Base-by-base conservation (phyloP, 2,888 invertebrate species). In the Eupithecia dodoneata region DNA sequence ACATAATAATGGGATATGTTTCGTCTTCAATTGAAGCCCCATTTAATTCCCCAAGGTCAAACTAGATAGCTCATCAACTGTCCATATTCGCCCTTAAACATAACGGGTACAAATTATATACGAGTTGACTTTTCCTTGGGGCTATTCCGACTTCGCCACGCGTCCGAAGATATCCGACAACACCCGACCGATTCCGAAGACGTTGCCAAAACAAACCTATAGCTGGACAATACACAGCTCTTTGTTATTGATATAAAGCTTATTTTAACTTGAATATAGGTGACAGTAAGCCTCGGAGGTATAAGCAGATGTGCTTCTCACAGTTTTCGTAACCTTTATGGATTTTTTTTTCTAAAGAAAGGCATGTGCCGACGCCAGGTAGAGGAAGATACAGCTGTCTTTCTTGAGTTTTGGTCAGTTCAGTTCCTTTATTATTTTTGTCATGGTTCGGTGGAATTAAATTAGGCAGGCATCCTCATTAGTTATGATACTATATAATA, bases 311-410 rank as follows among this genome's bases (percentile, higher is more conserved):
- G 94, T 91, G 88, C 90, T 92, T 91, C 91, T 89, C 91, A 90
- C 90, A 90, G 90, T 92, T 91, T 91, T 86, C 83, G 81, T 88
- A 88, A 91, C 89, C 90, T 91, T 93, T 92, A 93, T 93, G 89
- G 90, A 76, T 77, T 89, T 92, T 93, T 93, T 93, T 94, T 93
- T 91, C 88, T 89, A 83, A 84, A 90, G 88, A 89, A 89, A 90
- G 90, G 88, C 93, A 93, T 92, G 90, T 93, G 93, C 89, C 87
- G 85, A 90, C 86, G 87, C 88, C 94, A 94, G 94, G 94, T 94
- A 94, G 88, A 84, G 76, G 66, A 55, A 74, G 79, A 76, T 76
- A 87, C 93, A 94, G 92, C 93, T 94, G 91, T 85, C 77, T 86
- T 84, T 85, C 86, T 83, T 84, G 72, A 79, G 79, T 81, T 82